phyloP scores from a whole-genome alignment of 2,888 invertebrate species.

The Tinea trinotella region DNA sequence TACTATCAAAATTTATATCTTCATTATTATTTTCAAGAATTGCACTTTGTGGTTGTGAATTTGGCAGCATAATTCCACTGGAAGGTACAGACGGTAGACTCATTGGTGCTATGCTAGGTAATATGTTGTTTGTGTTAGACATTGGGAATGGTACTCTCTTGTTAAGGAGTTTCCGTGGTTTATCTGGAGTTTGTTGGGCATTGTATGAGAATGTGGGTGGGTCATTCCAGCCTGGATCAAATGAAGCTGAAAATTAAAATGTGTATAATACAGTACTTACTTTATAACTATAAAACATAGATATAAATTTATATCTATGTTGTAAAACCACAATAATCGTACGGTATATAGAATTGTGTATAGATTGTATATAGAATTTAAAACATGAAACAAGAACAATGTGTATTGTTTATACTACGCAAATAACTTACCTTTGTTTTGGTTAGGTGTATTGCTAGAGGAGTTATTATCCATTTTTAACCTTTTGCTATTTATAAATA shows the following conservation, averaged over 20 bases:
- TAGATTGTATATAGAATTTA: too few relatives aligned
- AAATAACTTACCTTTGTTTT: slow-evolving; percentile 16
- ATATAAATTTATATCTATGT: too few relatives aligned
- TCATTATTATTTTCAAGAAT: slow-evolving; percentile 24
- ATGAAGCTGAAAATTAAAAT: too few relatives aligned
- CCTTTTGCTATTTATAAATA: too few relatives aligned
- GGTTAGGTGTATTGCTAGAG: slow-evolving; percentile 6
- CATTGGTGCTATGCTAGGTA: slow-evolving; percentile 26
- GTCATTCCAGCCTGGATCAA: slow-evolving; percentile 74
- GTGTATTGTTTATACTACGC: too few relatives aligned
- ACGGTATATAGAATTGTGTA: too few relatives aligned
- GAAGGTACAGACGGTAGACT: slow-evolving; percentile 42
- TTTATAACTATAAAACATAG: neutral
- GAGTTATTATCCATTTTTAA: slow-evolving; percentile 6
- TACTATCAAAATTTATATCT: slow-evolving; percentile 37
- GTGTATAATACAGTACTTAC: neutral
- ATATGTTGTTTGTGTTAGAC: slow-evolving; percentile 34
- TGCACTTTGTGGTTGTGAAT: slow-evolving; percentile 26
- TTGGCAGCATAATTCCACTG: slow-evolving; percentile 25
- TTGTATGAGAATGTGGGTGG: slow-evolving; percentile 67
- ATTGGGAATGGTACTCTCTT: slow-evolving; percentile 69
- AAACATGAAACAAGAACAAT: too few relatives aligned
- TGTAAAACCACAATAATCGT: too few relatives aligned
- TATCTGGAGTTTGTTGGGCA: slow-evolving; percentile 45
- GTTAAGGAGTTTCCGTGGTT: slow-evolving; percentile 60